Evolutionary conservation across 2,888 invertebrate genomes (phyloP), one percentile per base, ranked within the genome.

Genomic region (Bembecia ichneumoniformis): DNA sequence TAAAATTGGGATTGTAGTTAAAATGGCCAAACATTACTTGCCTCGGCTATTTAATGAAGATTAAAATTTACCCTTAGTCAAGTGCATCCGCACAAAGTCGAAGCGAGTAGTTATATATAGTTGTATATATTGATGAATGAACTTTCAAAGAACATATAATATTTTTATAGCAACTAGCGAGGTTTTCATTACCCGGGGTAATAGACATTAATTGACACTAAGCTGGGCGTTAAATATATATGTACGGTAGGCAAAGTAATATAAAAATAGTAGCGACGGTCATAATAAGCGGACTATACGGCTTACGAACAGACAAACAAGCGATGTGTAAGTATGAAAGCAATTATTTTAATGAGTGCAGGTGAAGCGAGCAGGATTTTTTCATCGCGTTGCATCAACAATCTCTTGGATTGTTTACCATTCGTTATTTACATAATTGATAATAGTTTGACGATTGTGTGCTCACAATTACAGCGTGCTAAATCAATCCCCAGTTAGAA

Each of bases 341-440:
- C 66, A 74, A 80, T 81, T 80, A 79, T 77, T 78, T 62, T 79
- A 82, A 81, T 81, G 70, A 74, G 71, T 60, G 65, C 60, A 73
- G 68, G 48, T 76, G 67, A 71, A 78, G 73, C 78, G 74, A 77
- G 74, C 74, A 75, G 70, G 70, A 70, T 66, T 60, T 59, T 60
- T 71, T 74, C 80, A 80, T 81, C 82, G 64, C 65, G 68, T 68
- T 74, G 74, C 74, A 68, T 71, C 71, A 70, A 70, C 74, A 76
- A 81, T 77, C 78, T 79, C 77, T 76, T 61, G 74, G 77, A 77
- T 77, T 79, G 77, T 77, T 78, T 76, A 74, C 74, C 76, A 72
- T 77, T 80, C 71, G 73, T 77, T 77, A 81, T 84, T 83, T 81
- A 82, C 83, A 83, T 83, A 83, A 82, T 82, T 83, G 75, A 80